Evolutionary conservation across 2,888 invertebrate genomes (phyloP).

Genomic region (Neoscelio sp.): DNA sequence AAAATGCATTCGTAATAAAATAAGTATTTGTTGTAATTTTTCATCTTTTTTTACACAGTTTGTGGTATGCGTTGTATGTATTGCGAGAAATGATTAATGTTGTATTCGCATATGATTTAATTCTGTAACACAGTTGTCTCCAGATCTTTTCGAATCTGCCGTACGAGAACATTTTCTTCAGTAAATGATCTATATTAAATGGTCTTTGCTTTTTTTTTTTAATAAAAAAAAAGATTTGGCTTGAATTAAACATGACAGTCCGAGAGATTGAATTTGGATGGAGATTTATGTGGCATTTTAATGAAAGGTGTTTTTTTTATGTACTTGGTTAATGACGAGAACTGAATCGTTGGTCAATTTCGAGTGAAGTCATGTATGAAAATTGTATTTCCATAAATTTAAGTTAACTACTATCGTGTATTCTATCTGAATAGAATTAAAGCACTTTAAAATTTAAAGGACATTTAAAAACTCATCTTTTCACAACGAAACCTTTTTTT

Average conservation of each 20-base stretch:
- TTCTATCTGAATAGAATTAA: slow-evolving; percentile 64
- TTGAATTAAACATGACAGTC: slow-evolving; percentile 2
- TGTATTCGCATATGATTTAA: slow-evolving; percentile 46
- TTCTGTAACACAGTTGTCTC: no score
- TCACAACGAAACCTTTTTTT: slow-evolving; percentile 1
- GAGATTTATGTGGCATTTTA: slow-evolving; percentile 27
- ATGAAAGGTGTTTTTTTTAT: slow-evolving; percentile 28
- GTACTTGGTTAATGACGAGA: slow-evolving; percentile 24
- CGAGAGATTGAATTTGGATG: slow-evolving; percentile 27
- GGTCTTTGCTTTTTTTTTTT: slow-evolving; percentile 5
- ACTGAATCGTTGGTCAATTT: slow-evolving; percentile 43
- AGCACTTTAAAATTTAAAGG: slow-evolving; percentile 61
- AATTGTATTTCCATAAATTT: slow-evolving; percentile 63
- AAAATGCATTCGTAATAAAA: slow-evolving; percentile 40
- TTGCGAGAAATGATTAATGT: slow-evolving; percentile 46
- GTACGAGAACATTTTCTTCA: slow-evolving; percentile 53
- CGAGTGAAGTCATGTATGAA: slow-evolving; percentile 45
- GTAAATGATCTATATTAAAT: slow-evolving; percentile 31
- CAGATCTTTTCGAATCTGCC: slow-evolving; percentile 46
- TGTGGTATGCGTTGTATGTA: slow-evolving; percentile 55
- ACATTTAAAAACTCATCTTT: slow-evolving; percentile 4
- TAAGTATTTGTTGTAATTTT: slow-evolving; percentile 11
- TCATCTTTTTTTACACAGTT: slow-evolving; percentile 28
- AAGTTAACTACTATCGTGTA: slow-evolving; percentile 63
- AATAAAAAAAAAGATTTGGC: no score